Evolutionary conservation across 1,140 invertebrate genomes (phyloP).

Genomic region (Aphaenogaster ashmeadi): DNA sequence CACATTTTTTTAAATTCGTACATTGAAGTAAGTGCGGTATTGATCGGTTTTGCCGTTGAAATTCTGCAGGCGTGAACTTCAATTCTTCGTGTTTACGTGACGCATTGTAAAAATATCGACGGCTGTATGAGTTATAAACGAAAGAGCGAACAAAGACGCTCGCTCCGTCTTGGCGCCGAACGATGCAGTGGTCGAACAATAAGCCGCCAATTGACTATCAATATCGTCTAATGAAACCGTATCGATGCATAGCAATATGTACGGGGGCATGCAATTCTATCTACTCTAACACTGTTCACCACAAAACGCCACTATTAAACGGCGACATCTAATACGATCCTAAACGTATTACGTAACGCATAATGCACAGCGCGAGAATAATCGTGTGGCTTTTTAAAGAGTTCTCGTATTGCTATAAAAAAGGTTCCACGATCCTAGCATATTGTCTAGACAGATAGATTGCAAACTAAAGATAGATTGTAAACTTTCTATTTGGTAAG

Average conservation of each 20-base stretch:
- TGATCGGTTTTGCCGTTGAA: neutral
- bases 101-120: neutral
- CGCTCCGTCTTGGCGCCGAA: neutral
- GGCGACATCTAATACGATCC: slow-evolving; percentile 40
- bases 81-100: neutral
- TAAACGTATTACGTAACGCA: neutral
- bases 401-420: neutral
- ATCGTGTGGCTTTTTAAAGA: slow-evolving; percentile 7
- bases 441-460: neutral
- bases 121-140: neutral
- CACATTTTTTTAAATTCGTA: neutral
- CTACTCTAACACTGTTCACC: slow-evolving; percentile 7
- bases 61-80: neutral
- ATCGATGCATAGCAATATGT: slow-evolving; percentile 48
- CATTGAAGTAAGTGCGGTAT: neutral
- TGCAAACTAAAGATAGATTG: too few relatives aligned
- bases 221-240: slow-evolving; percentile 59
- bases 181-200: slow-evolving; percentile 29
- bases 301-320: slow-evolving; percentile 39
- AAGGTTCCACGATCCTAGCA: neutral
- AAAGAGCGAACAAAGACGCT: slow-evolving; percentile 9
- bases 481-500: neutral
- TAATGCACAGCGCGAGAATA: neutral
- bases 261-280: slow-evolving; percentile 26
- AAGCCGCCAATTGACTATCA: slow-evolving; percentile 61